Percentiles rank a stretch among this genome's conserved stretches.
These are phyloP conservation scores for Sphaeramia orbicularis DNA, from an alignment of 2,797 vertebrate genomes.

Conservation along the genomic window DNA sequence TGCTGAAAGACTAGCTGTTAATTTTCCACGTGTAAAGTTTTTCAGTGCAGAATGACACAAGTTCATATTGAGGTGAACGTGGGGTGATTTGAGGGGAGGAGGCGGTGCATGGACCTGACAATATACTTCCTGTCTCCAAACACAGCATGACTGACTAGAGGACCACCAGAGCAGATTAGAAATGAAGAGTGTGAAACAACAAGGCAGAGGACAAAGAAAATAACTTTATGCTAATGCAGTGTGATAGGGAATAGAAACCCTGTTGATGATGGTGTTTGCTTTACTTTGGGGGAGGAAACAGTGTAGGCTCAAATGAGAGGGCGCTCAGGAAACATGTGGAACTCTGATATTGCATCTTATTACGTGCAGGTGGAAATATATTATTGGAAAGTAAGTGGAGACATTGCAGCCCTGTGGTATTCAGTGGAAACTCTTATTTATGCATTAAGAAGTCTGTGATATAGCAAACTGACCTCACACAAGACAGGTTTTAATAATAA, in stretches of 20 bases:
- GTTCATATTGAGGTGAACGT: conserved; percentile 35
- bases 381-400: background rate
- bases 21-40: conserved; percentile 8
- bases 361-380: conserved; percentile 28
- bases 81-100: conserved; percentile 5
- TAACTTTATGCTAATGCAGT: conserved; percentile 46
- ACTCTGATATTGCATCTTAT: conserved; percentile 47
- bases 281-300: conserved; percentile 37
- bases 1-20: background rate
- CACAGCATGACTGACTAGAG: conserved; percentile 34
- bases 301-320: conserved; percentile 7
- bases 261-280: conserved; percentile 40
- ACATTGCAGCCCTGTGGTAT: too few species aligned
- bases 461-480: too few species aligned
- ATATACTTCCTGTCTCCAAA: conserved; percentile 45
- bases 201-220: conserved; percentile 51
- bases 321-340: conserved; percentile 16
- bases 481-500: background rate
- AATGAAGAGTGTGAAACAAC: conserved; percentile 42
- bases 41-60: conserved; percentile 6
- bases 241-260: conserved; percentile 32
- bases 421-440: background rate
- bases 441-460: background rate
- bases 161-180: conserved; percentile 28
- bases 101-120: background rate